These are phyloP conservation scores for Philopotamus ludificatus DNA, from an alignment of 1,140 invertebrate genomes.

Conservation along the genomic window DNA sequence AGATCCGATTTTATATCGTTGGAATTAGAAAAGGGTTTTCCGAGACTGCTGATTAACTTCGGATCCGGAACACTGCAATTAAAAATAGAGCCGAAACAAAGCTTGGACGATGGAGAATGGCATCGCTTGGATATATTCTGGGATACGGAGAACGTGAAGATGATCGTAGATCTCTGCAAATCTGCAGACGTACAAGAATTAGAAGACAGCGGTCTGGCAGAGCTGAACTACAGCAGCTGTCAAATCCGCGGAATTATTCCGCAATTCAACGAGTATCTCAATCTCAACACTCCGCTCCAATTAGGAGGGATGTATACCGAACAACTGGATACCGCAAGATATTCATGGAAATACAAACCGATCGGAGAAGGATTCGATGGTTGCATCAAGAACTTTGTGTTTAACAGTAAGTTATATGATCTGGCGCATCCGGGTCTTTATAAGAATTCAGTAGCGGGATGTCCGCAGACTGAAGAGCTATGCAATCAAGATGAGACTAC, in stretches of 20 bases:
- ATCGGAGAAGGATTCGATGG: conserved; percentile 87
- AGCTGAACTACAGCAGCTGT: conserved; percentile 61
- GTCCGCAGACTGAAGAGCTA: conserved; percentile 84
- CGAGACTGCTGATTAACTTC: conserved; percentile 66
- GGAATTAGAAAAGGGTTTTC: conserved; percentile 64
- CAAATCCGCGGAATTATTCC: conserved; percentile 61
- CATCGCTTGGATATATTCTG: conserved; percentile 68
- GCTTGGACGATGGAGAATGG: conserved; percentile 66
- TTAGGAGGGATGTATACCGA: conserved; percentile 58
- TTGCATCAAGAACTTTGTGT: conserved; percentile 91
- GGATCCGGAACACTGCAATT: conserved; percentile 66
- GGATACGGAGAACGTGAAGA: conserved; percentile 59
- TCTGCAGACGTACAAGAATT: conserved; percentile 55
- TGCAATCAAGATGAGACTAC: conserved; percentile 79
- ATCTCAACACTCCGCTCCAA: conserved; percentile 68
- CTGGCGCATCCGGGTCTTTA: conserved; percentile 83
- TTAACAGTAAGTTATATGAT: conserved; percentile 94
- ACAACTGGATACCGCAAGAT: conserved; percentile 79
- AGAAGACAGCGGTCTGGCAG: conserved; percentile 56
- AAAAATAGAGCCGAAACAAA: conserved; percentile 56
- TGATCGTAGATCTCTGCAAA: conserved; percentile 67
- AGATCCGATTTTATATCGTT: conserved; percentile 66
- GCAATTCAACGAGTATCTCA: conserved; percentile 67
- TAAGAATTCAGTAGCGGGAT: conserved; percentile 80
- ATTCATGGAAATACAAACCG: conserved; percentile 83